phyloP scores from a whole-genome alignment of 2,113 vertebrate genomes.

The Mustelus asterias region DNA sequence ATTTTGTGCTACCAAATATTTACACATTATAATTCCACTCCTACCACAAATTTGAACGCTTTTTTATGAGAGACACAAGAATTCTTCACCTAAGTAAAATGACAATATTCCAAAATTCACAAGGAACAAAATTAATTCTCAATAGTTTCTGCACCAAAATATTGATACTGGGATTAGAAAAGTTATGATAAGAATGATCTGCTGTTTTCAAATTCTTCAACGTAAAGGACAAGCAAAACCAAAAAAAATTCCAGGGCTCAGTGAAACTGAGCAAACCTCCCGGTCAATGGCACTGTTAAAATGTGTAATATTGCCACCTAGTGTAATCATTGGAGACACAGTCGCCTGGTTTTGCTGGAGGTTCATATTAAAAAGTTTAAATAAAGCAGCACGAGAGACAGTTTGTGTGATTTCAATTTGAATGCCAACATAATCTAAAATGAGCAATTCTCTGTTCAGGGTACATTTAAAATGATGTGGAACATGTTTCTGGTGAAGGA shows the following conservation, averaged over 20 bases:
- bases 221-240: background rate
- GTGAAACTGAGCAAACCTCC: background rate
- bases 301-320: constrained; percentile 31
- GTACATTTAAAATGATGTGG: background rate
- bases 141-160: background rate
- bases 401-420: background rate
- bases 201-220: background rate
- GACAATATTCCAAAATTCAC: background rate
- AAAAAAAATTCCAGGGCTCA: background rate
- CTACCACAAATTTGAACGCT: background rate
- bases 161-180: background rate
- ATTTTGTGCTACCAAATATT: background rate
- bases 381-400: background rate
- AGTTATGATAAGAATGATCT: background rate
- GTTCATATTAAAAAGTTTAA: background rate
- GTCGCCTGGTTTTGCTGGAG: background rate
- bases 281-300: background rate
- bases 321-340: background rate
- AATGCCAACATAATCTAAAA: background rate
- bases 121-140: background rate
- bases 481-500: background rate
- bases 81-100: background rate
- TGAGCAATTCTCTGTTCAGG: background rate
- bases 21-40: background rate
- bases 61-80: background rate